A percentile compares a stretch with the other conserved stretches of the same genome.
Evolutionary conservation across 2,797 vertebrate species (phyloP).

Genomic region (Sebastolobus alascanus): DNA sequence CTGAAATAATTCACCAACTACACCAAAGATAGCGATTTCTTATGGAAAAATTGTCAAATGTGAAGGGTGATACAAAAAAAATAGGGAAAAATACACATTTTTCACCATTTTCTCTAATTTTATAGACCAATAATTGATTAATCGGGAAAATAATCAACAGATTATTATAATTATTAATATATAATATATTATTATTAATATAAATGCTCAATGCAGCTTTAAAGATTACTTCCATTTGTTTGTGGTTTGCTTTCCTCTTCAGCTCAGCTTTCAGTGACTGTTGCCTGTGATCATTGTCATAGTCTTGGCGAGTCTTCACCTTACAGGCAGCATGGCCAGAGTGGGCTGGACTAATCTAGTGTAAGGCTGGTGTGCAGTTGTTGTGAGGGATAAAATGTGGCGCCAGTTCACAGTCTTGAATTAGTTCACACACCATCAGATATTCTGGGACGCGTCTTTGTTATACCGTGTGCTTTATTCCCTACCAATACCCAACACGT

Average conservation of each 20-base stretch:
- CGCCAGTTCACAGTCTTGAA: slow-evolving; percentile 2
- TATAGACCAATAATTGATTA: no score
- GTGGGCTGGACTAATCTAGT: not conserved
- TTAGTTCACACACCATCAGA: slow-evolving; percentile 13
- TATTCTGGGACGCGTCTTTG: slow-evolving; percentile 24
- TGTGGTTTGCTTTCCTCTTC: not conserved
- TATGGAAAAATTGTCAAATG: not conserved
- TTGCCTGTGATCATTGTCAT: not conserved
- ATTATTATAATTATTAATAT: not conserved
- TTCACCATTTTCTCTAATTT: no score
- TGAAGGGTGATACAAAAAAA: not conserved
- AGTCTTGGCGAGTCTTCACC: not conserved
- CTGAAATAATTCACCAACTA: not conserved
- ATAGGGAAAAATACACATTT: no score
- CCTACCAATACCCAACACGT: slow-evolving; percentile 16
- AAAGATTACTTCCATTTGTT: not conserved
- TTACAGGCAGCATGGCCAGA: not conserved
- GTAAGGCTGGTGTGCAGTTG: not conserved
- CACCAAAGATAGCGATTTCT: not conserved
- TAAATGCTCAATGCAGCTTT: not conserved
- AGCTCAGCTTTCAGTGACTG: not conserved
- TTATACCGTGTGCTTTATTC: slow-evolving; percentile 20
- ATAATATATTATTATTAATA: not conserved
- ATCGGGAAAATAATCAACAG: no score
- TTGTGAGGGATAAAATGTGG: not conserved